Evolutionary conservation across 2,888 invertebrate genomes (phyloP), one percentile per base, ranked within the genome.

Genomic region (Bellardia pandia): DNA sequence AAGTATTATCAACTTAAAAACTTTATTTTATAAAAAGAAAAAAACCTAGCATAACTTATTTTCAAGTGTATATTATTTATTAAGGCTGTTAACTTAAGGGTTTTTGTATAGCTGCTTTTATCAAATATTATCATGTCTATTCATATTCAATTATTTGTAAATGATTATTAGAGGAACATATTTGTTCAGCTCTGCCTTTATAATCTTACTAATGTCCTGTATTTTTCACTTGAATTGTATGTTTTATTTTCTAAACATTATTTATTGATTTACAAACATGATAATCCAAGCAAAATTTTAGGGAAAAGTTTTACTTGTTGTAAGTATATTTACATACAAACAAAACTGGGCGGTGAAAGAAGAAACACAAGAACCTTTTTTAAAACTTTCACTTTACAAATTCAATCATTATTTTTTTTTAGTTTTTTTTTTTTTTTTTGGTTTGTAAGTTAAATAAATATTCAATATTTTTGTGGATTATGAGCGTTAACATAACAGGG

Each of bases 231-330:
- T 56, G 23, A 72, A 56, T 42, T 72, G 42, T 56, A 42, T 56
- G 7, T 33, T n/a, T 40, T 56, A 23, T 23, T 56, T 56, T 23
- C n/a, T 42, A 66, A 66, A 45, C 37, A 9, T 48, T 78, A 69
- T 62, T 48, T 71, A 62, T 79, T 79, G 71, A 79, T 71, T 62
- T 71, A 71, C 58, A 51, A 79, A 72, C 51, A 62, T 71, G 62
- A 60, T 60, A 78, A 78, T 78, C 78, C 51, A n/a, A 3, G 7
- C 11, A 33, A 1, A 64, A 40, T 64, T 40, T 64, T n/a, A n/a
- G 0, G n/a, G n/a, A 37, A 64, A 64, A 37, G 16, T 64, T 64
- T 7, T 40, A 23, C 23, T 23, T 23, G 23, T 23, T 23, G 23
- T 23, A n/a, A n/a, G n/a, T n/a, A 23, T 23, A 23, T 23, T 23